Percentiles rank a stretch among this genome's conserved stretches.
These are phyloP conservation scores for Athripsodes cinereus DNA, from an alignment of 2,888 invertebrate genomes.

Conservation along the genomic window DNA sequence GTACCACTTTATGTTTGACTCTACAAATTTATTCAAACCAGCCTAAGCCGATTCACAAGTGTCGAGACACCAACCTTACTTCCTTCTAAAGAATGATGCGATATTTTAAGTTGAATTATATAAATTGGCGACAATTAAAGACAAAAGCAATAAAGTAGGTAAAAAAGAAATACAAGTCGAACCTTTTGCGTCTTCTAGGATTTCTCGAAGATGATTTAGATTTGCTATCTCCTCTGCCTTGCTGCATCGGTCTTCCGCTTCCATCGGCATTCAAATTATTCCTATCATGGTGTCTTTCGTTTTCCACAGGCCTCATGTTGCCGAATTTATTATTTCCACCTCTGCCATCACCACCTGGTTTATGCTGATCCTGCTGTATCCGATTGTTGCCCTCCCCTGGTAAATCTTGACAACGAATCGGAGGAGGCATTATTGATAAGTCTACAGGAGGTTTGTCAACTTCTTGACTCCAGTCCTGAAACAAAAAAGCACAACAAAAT, in stretches of 20 bases:
- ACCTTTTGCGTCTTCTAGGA: slow-evolving; percentile 13
- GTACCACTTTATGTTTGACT: too few species aligned
- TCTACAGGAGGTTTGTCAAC: too few species aligned
- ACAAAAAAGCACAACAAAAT: too few species aligned
- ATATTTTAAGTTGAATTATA: too few species aligned
- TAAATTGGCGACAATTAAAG: too few species aligned
- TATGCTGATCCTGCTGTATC: neutral
- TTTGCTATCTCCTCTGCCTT: neutral
- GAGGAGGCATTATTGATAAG: neutral
- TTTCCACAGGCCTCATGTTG: neutral
- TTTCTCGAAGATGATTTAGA: neutral
- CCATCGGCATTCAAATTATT: neutral
- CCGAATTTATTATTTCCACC: neutral
- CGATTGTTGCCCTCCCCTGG: neutral
- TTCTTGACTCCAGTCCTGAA: neutral
- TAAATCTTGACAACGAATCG: neutral
- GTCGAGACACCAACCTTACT: too few species aligned
- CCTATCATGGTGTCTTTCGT: neutral
- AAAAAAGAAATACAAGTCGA: neutral
- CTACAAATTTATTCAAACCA: too few species aligned
- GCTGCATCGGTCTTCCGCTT: neutral
- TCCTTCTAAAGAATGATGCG: too few species aligned
- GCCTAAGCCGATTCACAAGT: too few species aligned
- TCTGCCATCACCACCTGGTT: neutral
- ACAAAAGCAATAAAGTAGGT: too few species aligned